Conservation (phyloP, 2,888 invertebrate genomes). For the Andrena marginata region DNA sequence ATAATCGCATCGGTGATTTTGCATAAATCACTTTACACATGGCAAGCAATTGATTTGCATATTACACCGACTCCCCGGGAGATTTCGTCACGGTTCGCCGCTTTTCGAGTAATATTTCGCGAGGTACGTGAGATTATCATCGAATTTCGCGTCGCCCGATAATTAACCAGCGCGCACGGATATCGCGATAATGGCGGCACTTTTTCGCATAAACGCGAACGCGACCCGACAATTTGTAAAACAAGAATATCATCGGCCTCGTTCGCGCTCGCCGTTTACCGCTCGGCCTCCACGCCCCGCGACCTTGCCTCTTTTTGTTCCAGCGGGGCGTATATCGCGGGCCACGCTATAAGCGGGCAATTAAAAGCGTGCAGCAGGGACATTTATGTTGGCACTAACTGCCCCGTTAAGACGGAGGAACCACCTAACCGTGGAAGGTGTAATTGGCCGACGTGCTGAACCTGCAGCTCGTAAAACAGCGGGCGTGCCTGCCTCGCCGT, state of each 20-base stretch:
- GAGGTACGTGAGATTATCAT: not conserved
- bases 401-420: slow-evolving; percentile 81
- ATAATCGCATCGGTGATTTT: not conserved
- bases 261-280: slow-evolving; percentile 11
- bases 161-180: slow-evolving; percentile 1
- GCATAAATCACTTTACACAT: not conserved
- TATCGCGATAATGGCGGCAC: not conserved
- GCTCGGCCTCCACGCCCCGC: slow-evolving; percentile 4
- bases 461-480: slow-evolving; percentile 82
- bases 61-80: not conserved
- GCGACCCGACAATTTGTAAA: slow-evolving; percentile 45
- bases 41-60: not conserved
- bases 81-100: not conserved
- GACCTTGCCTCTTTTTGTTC: slow-evolving; percentile 36
- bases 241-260: slow-evolving; percentile 43
- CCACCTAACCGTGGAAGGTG: slow-evolving; percentile 81
- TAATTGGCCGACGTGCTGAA: slow-evolving; percentile 82
- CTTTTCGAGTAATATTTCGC: not conserved
- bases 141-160: not conserved
- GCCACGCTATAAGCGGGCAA: slow-evolving; percentile 72
- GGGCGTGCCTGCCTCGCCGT: slow-evolving; percentile 64
- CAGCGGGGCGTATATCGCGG: slow-evolving; percentile 50
- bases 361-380: slow-evolving; percentile 80
- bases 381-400: slow-evolving; percentile 83
- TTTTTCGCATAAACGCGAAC: slow-evolving; percentile 25